Base-by-base conservation (phyloP, 1,140 invertebrate species). In the Eubasilissa regina region DNA sequence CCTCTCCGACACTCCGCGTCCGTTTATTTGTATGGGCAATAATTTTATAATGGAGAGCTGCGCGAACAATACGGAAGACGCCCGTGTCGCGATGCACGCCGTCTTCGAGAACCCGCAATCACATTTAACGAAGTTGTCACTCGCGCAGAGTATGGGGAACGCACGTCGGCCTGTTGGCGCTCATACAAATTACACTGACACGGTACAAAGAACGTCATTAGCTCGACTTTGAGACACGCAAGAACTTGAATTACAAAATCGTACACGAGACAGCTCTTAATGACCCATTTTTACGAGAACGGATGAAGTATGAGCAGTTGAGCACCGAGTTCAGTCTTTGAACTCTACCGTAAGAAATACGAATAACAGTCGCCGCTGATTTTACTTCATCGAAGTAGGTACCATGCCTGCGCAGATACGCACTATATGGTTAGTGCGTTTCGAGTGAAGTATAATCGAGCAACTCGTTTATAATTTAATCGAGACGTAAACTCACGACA, bases 41-140 rank as follows among this genome's bases (percentile, higher is more conserved):
- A 13, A 64, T 64, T 13, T 25, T 64, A 25, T 25, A 25, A 25
- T 25, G n/a, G 9, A 25, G 60, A 64, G n/a, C 13, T 25, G 60
- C 13, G 60, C 12, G 60, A 64, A 19, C 60, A 64, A 64, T 44
- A 64, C 21, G 19, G 60, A n/a, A 11, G 19, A 35, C 25, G 60
- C 13, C 19, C 15, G 25, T 35, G 25, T 64, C 19, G 25, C 60
- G 19, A 43, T 15, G 13, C 25, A 12, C 0, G 3, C 19, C 13
- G 60, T 6, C 25, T 35, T 35, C 25, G 25, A 7, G 25, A 19
- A 25, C 17, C 58, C 58, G 58, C 58, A 62, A 62, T 64, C 60
- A 64, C 19, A 64, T 64, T 64, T 64, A 64, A 64, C 60, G 60
- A 64, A 64, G 60, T 25, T 64, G 60, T 64, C 60, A 64, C 10